Evolutionary conservation across 2,797 vertebrate species (phyloP).

Genomic region (Peromyscus aztecus): DNA sequence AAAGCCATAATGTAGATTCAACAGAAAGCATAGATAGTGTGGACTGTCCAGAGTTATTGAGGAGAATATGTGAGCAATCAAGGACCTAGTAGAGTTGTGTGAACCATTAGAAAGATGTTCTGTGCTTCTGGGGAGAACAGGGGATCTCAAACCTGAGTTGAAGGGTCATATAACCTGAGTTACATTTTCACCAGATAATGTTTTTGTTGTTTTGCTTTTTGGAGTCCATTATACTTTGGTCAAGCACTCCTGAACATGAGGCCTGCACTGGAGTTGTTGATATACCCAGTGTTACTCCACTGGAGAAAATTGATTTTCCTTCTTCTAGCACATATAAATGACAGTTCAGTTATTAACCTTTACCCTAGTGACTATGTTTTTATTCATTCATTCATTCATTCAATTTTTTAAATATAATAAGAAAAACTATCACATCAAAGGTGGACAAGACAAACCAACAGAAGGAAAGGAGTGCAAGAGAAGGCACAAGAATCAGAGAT

Average conservation of each 20-base stretch:
- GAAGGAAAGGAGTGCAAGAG: not conserved
- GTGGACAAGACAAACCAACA: not conserved
- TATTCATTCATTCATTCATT: not conserved
- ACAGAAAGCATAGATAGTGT: not conserved
- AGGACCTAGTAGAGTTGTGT: not conserved
- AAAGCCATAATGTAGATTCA: not conserved
- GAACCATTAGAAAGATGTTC: not conserved
- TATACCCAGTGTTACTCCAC: not conserved
- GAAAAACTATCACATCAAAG: not conserved
- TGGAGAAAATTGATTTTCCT: not conserved
- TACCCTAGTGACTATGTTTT: not conserved
- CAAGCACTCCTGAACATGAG: not conserved
- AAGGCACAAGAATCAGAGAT: not conserved
- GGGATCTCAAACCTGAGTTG: not conserved
- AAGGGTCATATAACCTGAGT: not conserved
- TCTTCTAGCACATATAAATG: not conserved
- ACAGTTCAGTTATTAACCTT: not conserved
- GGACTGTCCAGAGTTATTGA: not conserved
- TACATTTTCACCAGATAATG: not conserved
- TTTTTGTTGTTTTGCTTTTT: not conserved
- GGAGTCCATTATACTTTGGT: not conserved
- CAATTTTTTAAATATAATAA: not conserved
- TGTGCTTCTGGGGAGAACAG: not conserved
- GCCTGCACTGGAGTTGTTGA: not conserved
- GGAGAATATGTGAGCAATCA: not conserved